Conservation (phyloP, 2,113 vertebrate genomes). For the Rhombomys opimus region DNA sequence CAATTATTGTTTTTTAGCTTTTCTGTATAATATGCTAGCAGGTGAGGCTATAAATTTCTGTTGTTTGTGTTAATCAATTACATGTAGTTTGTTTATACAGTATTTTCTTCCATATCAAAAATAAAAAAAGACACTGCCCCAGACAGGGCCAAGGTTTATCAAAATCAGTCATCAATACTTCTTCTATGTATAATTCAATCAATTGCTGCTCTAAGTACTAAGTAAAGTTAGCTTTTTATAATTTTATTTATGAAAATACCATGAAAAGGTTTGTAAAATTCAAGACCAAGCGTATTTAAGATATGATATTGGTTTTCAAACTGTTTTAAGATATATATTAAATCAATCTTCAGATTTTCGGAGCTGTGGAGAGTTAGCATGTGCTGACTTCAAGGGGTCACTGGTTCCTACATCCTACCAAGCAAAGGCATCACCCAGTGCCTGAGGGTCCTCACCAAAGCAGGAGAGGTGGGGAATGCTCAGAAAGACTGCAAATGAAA, state of each 20-base stretch:
- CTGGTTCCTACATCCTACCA: neutral
- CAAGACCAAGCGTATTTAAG: neutral
- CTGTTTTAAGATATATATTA: conserved; percentile 22
- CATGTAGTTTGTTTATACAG: neutral
- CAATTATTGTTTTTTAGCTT: neutral
- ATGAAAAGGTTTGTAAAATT: conserved; percentile 23
- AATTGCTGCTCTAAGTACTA: neutral
- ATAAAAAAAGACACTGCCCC: neutral
- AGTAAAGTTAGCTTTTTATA: neutral
- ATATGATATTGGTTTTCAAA: conserved; percentile 11
- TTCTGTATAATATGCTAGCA: neutral
- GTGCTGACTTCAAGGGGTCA: neutral
- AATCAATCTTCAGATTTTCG: neutral
- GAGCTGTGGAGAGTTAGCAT: neutral
- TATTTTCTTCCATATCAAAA: conserved; percentile 7
- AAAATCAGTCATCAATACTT: neutral
- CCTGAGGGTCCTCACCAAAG: neutral
- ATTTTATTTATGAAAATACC: neutral
- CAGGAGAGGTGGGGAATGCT: neutral
- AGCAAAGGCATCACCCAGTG: neutral
- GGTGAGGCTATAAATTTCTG: neutral
- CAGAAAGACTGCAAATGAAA: neutral
- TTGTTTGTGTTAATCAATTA: neutral
- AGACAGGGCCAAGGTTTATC: neutral
- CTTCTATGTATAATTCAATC: neutral